Evolutionary conservation across 2,888 invertebrate genomes (phyloP).

Genomic region (Parasteatoda lunata): DNA sequence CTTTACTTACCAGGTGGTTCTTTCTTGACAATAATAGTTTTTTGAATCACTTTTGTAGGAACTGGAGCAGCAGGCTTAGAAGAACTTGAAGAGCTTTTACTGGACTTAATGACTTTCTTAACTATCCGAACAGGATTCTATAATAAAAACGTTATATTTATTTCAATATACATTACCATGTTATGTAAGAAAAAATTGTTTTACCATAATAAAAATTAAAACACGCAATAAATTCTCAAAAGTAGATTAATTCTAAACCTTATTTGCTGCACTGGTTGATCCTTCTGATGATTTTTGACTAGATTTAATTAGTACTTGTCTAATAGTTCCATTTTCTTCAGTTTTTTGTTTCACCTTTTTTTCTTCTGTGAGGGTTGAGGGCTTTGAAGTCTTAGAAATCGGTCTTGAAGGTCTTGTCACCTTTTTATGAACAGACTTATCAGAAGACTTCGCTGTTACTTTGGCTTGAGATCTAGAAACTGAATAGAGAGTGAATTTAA

Average conservation of each 20-base stretch:
- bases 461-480: conserved; percentile 4
- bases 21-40: conserved; percentile 41
- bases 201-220: background rate
- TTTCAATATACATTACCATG: background rate
- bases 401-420: conserved; percentile 31
- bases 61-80: conserved; percentile 24
- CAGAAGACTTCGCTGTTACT: conserved; percentile 15
- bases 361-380: conserved; percentile 14
- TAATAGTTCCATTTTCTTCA: conserved; percentile 17
- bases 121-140: conserved; percentile 47
- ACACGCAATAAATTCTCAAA: background rate
- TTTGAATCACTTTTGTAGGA: conserved; percentile 53
- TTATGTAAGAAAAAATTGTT: background rate
- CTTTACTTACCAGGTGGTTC: conserved; percentile 36
- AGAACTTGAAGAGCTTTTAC: background rate
- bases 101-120: conserved; percentile 33
- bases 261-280: background rate
- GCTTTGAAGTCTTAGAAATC: conserved; percentile 19
- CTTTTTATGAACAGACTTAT: conserved; percentile 34
- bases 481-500: too few relatives aligned
- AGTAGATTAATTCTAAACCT: background rate
- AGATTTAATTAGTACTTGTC: conserved; percentile 29
- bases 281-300: conserved; percentile 30
- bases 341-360: conserved; percentile 20
- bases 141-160: conserved; percentile 4